Conservation (phyloP, 2,797 vertebrate genomes). For the Acropternis orthonyx region DNA sequence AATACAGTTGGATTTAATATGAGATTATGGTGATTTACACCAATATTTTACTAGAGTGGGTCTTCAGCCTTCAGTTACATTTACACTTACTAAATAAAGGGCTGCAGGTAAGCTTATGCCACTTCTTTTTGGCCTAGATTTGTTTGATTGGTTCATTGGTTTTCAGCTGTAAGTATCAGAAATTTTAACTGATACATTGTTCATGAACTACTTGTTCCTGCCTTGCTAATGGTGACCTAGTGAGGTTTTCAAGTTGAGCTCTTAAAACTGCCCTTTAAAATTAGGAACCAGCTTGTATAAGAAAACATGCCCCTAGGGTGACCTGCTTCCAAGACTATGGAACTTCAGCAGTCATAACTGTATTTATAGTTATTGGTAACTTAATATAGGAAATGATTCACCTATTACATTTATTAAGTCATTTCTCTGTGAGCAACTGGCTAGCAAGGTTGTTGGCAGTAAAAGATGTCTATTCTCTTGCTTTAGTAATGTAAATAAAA, state of each 20-base stretch:
- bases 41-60: not conserved
- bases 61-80: not conserved
- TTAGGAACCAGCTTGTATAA: not conserved
- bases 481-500: not conserved
- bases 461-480: not conserved
- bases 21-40: not conserved
- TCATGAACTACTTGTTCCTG: not conserved
- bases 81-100: not conserved
- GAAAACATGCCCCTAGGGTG: not conserved
- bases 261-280: not conserved
- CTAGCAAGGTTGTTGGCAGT: not conserved
- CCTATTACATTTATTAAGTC: slow-evolving; percentile 26
- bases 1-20: not conserved
- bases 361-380: slow-evolving; percentile 44
- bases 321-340: not conserved
- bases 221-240: not conserved
- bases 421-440: slow-evolving; percentile 20
- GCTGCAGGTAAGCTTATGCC: not conserved
- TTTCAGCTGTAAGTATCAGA: not conserved
- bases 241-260: not conserved
- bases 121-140: not conserved
- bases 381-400: slow-evolving; percentile 37
- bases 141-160: not conserved
- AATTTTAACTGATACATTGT: not conserved
- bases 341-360: not conserved